A percentile compares a stretch with the other conserved stretches of the same genome.
Evolutionary conservation across 92 coral and sea anemone genomes (phyloP).

Genomic region (Chrysogorgia sp.): DNA sequence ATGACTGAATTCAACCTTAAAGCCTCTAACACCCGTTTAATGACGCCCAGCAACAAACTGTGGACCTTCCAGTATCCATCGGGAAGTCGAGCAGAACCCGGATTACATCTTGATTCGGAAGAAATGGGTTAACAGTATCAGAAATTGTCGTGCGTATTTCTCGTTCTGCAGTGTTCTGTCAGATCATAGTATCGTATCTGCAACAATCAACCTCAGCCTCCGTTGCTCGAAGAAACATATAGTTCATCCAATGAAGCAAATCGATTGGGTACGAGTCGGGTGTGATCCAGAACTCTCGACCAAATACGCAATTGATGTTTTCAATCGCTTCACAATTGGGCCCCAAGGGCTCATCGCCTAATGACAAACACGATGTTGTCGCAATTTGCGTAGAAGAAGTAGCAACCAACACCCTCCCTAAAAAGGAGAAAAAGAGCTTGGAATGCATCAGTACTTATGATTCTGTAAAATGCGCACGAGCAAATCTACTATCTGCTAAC

Average conservation of each 20-base stretch:
- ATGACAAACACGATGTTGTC: slow-evolving; percentile 11
- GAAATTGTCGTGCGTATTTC: slow-evolving; percentile 1
- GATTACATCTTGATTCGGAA: slow-evolving; percentile 17
- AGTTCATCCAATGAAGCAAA: slow-evolving; percentile 21
- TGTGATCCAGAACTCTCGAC: background rate
- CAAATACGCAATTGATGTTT: background rate
- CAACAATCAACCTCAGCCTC: slow-evolving; percentile 14
- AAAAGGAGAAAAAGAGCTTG: background rate
- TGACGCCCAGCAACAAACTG: slow-evolving; percentile 10
- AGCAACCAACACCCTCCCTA: slow-evolving; percentile 17
- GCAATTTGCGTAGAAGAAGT: slow-evolving; percentile 8
- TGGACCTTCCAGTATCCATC: slow-evolving; percentile 17
- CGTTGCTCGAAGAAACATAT: slow-evolving; percentile 11
- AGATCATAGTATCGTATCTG: slow-evolving; percentile 37
- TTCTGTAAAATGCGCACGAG: slow-evolving; percentile 2
- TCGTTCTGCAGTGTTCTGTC: slow-evolving; percentile 12
- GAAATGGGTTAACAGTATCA: slow-evolving; percentile 27
- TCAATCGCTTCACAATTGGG: background rate
- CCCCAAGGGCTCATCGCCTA: background rate
- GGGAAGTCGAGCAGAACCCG: background rate
- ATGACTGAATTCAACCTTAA: slow-evolving; percentile 7
- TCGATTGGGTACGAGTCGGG: background rate
- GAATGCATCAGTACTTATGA: background rate
- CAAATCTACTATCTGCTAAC: slow-evolving; percentile 11
- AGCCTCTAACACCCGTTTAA: slow-evolving; percentile 21